Evolutionary conservation across 2,113 vertebrate genomes (phyloP).

Genomic region (Peromyscus leucopus): DNA sequence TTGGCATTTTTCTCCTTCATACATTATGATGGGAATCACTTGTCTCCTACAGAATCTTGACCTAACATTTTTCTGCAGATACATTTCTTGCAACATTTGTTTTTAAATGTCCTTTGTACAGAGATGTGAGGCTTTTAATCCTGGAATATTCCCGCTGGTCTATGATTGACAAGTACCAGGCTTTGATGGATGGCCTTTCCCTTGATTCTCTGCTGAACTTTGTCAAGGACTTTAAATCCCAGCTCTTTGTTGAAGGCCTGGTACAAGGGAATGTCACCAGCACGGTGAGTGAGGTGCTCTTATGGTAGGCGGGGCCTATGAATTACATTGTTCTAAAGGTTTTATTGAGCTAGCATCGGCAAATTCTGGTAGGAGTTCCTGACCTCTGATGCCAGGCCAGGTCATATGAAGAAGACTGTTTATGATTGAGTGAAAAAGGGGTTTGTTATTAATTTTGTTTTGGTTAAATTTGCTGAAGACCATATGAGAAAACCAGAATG

Average conservation of each 20-base stretch:
- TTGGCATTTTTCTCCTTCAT: background rate
- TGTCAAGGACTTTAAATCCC: slow-evolving; percentile 91
- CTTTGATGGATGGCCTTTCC: slow-evolving; percentile 91
- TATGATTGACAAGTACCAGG: slow-evolving; percentile 94
- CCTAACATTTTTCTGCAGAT: slow-evolving; percentile 17
- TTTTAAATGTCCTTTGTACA: slow-evolving; percentile 74
- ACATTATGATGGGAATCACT: slow-evolving; percentile 31
- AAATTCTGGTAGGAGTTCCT: background rate
- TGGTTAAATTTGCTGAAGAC: slow-evolving; percentile 39
- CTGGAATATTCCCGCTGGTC: slow-evolving; percentile 96
- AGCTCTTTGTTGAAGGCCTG: slow-evolving; percentile 94
- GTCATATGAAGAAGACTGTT: slow-evolving; percentile 11
- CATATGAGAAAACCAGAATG: background rate
- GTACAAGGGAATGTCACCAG: slow-evolving; percentile 97
- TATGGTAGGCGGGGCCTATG: background rate
- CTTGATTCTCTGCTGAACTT: slow-evolving; percentile 91
- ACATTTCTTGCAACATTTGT: slow-evolving; percentile 11
- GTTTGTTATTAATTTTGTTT: background rate
- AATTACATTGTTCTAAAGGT: background rate
- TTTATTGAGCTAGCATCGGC: background rate
- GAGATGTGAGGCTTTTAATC: slow-evolving; percentile 94
- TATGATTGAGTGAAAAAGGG: slow-evolving; percentile 28
- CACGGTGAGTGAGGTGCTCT: slow-evolving; percentile 88
- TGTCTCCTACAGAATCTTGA: slow-evolving; percentile 36
- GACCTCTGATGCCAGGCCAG: background rate